Base-by-base conservation (phyloP, 1,140 invertebrate genomes). In the Sycobia sp. region DNA sequence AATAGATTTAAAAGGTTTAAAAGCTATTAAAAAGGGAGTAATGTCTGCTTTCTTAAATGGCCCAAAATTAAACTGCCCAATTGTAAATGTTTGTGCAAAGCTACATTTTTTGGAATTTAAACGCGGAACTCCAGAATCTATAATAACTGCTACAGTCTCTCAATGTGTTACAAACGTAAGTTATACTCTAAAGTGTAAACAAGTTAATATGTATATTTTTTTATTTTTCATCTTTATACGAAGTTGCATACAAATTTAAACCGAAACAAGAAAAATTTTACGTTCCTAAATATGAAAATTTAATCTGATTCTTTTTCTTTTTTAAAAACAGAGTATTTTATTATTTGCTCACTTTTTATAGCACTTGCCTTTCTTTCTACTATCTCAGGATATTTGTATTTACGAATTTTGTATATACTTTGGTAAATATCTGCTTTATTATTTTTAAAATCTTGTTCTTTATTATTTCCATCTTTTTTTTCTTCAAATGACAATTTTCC, bases 101-200 rank as follows among this genome's bases (percentile, higher is more conserved):
- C 75, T 98, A 29, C 90, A 95, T 76, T 89, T 87, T 82, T 82
- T 95, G 16, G 86, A 90, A 71, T 77, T 90, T 10, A 85, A 85
- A 1, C 83, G 85, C 56, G 86, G 87, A 16, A 95, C 93, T 0
- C 87, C 92, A 0, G 86, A 92, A 10, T 87, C 92, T 0, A 88
- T 95, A 62, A 79, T 97, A 23, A 76, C 90, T 61, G 90, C 95
- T 0, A 85, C 90, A 20, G 86, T 91, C 0, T 84, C 89, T 0
- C 89, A 95, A 67, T 92, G 93, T 73, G 81, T 96, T 1, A 82
- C 86, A 69, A 89, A 90, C 81, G 91, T 93, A 72, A 73, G 58
- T 62, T 10, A 29, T 23, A 4, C 1, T 1, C 20, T 10, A 1
- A 11, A 29, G 29, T 18, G 9, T 39, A 9, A 9, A 9, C 14